phyloP scores from a whole-genome alignment of 2,888 invertebrate species.

The Alsophila aescularia region DNA sequence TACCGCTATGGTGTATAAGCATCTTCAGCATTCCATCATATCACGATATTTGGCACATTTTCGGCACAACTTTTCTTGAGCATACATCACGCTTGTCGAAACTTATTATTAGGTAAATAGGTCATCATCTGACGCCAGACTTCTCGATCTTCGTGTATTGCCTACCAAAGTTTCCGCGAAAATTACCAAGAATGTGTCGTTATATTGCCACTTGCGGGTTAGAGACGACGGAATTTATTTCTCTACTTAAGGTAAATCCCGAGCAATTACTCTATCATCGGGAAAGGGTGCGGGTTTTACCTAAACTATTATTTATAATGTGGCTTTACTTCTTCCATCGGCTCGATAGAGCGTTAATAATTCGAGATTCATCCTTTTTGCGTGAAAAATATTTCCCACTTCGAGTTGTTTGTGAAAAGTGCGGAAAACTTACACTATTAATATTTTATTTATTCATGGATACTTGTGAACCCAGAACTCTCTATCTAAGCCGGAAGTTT shows the following conservation, averaged over 20 bases:
- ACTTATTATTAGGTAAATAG: constrained; percentile 45
- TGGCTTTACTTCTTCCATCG: constrained; percentile 10
- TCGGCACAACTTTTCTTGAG: constrained; percentile 36
- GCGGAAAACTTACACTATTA: not conserved
- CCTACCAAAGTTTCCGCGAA: not conserved
- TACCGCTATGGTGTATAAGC: not conserved
- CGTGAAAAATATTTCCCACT: constrained; percentile 3
- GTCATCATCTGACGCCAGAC: constrained; percentile 21
- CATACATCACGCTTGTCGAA: constrained; percentile 48
- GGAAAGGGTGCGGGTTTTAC: constrained; percentile 8
- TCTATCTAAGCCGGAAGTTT: too few relatives aligned
- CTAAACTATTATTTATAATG: too few relatives aligned
- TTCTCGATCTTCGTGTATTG: constrained; percentile 3
- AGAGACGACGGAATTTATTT: constrained; percentile 15
- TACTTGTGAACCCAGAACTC: too few relatives aligned
- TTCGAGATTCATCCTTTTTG: constrained; percentile 5
- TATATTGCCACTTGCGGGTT: constrained; percentile 11
- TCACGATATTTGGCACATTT: constrained; percentile 24
- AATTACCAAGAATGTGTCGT: not conserved
- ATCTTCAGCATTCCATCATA: constrained; percentile 29
- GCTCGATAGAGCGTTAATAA: constrained; percentile 15
- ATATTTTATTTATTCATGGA: not conserved
- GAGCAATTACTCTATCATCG: constrained; percentile 21
- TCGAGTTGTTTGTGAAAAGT: constrained; percentile 1
- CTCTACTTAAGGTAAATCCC: constrained; percentile 15